Evolutionary conservation across 1,140 invertebrate genomes (phyloP).

Genomic region (Arctopsyche grandis): DNA sequence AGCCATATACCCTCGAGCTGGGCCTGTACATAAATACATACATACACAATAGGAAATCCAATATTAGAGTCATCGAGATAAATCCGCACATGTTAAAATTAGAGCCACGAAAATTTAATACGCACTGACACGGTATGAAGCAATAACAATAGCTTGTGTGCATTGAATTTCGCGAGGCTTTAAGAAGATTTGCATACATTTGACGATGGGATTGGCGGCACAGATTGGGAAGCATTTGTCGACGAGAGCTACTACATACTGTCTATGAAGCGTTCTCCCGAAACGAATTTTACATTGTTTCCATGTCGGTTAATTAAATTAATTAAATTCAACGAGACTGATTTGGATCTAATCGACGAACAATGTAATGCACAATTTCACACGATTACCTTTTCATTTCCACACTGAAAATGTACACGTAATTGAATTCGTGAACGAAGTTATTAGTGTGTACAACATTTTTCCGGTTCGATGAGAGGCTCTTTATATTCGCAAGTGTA

Average conservation of each 20-base stretch:
- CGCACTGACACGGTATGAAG: neutral
- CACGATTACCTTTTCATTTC: too few relatives aligned
- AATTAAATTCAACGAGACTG: neutral
- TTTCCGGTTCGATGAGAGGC: too few relatives aligned
- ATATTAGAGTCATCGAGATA: too few relatives aligned
- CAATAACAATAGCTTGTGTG: slow-evolving; percentile 1
- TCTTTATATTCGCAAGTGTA: too few relatives aligned
- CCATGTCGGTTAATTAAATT: neutral
- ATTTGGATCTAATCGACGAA: neutral
- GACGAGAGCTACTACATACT: neutral
- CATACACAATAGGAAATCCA: too few relatives aligned
- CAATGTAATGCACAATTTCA: too few relatives aligned
- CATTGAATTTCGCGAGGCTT: slow-evolving; percentile 1
- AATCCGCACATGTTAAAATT: too few relatives aligned
- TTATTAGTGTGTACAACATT: too few relatives aligned
- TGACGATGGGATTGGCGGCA: neutral
- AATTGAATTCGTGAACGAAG: too few relatives aligned
- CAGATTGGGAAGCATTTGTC: neutral
- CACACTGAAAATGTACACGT: too few relatives aligned
- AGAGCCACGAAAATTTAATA: neutral
- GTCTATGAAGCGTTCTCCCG: neutral
- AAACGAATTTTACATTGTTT: neutral
- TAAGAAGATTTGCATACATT: slow-evolving; percentile 17
- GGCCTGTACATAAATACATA: too few relatives aligned
- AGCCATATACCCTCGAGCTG: too few relatives aligned